Evolutionary conservation across 2,888 invertebrate species (phyloP), one percentile per base, ranked within the genome.

Genomic region (Parnassius glacialis): DNA sequence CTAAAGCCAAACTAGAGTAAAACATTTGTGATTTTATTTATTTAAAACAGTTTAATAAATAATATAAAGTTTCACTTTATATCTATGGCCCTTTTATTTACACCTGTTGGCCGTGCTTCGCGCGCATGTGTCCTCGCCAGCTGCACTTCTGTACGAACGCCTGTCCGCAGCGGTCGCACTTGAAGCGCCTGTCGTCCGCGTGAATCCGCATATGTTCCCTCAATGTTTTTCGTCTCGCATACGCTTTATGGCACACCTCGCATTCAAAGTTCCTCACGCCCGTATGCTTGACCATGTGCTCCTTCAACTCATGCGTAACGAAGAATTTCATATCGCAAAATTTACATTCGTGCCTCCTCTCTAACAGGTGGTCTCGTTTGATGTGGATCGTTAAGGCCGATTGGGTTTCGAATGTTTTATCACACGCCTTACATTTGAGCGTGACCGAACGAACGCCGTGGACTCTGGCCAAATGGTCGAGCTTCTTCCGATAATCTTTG

Each of bases 301-400:
- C 70, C 3, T 72, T 70, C 9, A 82, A 62, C n/a, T 74, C 70
- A 1, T 65, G 57, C 1, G 67, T 67, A 0, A 68, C 64, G 42
- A 71, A 78, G 65, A 80, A 81, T 0, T 61, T 73, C 64, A 70
- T 78, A 1, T 76, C 74, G 20, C 80, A 81, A 0, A 65, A n/a
- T 0, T 65, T 44, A 25, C 82, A 82, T 50, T 70, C 68, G 59
- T 74, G 72, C 0, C 68, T 64, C 20, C 77, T 70, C 53, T 81
- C 76, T 68, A 79, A 72, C 45, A 89, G 73, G 56, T 89, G 90
- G 2, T 84, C 74, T 10, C 72, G 66, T 52, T 74, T 75, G 3
- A 71, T 71, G 59, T 81, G 82, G 0, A 68, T 65, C 2, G 69
- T 72, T 25, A 79, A 64, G 1, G 65, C 59, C 43, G 71, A 74